Conservation (phyloP, 2,888 invertebrate species). For the Crematogaster levior region DNA sequence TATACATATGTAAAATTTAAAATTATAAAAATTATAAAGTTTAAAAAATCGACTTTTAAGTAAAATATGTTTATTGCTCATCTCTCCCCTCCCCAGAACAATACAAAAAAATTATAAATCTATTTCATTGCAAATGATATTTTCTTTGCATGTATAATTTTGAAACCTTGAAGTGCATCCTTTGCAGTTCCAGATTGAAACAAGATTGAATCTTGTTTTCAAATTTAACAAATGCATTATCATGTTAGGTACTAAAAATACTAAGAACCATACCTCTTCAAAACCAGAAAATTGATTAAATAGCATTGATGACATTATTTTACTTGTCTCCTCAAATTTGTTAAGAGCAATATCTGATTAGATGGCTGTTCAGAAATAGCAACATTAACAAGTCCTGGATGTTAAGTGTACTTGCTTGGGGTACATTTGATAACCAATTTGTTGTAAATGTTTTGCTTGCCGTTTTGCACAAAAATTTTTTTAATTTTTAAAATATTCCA, state of each 20-base stretch:
- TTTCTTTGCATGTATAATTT: conserved; percentile 99
- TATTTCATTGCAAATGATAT: conserved; percentile 99
- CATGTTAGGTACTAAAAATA: conserved; percentile 99
- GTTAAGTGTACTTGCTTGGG: too few relatives aligned
- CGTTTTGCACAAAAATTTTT: conserved; percentile 92
- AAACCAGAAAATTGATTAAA: conserved; percentile 99
- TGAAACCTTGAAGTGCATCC: conserved; percentile 99
- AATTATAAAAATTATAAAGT: too few relatives aligned
- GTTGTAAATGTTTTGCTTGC: conserved; percentile 87
- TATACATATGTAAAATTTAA: too few relatives aligned
- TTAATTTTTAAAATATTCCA: too few relatives aligned
- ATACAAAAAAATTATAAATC: conserved; percentile 72
- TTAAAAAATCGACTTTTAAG: too few relatives aligned
- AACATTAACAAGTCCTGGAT: conserved; percentile 82
- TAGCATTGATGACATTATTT: conserved; percentile 99
- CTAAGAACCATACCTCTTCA: conserved; percentile 99
- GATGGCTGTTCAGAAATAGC: conserved; percentile 97
- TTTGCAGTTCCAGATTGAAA: conserved; percentile 97
- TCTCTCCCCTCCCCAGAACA: too few relatives aligned
- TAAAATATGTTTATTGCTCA: too few relatives aligned
- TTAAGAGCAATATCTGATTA: conserved; percentile 99
- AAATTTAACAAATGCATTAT: conserved; percentile 99
- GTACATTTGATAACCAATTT: conserved; percentile 81
- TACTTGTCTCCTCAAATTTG: conserved; percentile 99
- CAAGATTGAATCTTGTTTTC: conserved; percentile 98